These are phyloP conservation scores for Balearica regulorum DNA, from an alignment of 2,797 vertebrate species.

Conservation along the genomic window DNA sequence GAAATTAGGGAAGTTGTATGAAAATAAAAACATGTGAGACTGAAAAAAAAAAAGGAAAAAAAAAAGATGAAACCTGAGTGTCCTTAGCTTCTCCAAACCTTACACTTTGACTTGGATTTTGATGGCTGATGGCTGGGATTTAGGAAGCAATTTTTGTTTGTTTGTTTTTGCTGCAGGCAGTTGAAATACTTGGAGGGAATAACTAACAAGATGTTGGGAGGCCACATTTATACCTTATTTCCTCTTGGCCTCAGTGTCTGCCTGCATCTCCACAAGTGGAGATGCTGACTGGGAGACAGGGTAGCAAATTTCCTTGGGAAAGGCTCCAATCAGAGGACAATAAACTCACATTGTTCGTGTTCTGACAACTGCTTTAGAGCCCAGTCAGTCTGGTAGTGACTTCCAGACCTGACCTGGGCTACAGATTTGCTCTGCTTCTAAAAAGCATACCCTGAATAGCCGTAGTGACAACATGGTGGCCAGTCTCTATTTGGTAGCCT, in stretches of 20 bases:
- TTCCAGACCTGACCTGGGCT: background rate
- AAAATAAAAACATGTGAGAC: background rate
- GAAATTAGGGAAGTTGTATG: background rate
- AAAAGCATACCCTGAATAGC: background rate
- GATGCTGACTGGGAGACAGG: background rate
- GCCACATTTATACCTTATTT: background rate
- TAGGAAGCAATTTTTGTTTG: slow-evolving; percentile 18
- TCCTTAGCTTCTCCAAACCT: background rate
- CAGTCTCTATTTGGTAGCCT: background rate
- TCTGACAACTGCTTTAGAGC: background rate
- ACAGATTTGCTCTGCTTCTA: background rate
- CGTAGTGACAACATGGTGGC: background rate
- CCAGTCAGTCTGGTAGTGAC: background rate
- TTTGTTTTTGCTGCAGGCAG: slow-evolving; percentile 19
- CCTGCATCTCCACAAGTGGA: background rate
- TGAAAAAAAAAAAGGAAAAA: background rate
- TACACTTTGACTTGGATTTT: slow-evolving; percentile 2
- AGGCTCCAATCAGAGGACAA: background rate
- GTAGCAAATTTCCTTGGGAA: background rate
- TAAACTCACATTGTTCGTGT: background rate
- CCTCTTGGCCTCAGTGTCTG: background rate
- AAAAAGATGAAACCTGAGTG: background rate
- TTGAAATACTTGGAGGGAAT: background rate
- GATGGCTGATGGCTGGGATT: background rate
- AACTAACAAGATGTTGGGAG: background rate